phyloP scores from a whole-genome alignment of 2,113 vertebrate genomes.

The Actenoides lindsayi region DNA sequence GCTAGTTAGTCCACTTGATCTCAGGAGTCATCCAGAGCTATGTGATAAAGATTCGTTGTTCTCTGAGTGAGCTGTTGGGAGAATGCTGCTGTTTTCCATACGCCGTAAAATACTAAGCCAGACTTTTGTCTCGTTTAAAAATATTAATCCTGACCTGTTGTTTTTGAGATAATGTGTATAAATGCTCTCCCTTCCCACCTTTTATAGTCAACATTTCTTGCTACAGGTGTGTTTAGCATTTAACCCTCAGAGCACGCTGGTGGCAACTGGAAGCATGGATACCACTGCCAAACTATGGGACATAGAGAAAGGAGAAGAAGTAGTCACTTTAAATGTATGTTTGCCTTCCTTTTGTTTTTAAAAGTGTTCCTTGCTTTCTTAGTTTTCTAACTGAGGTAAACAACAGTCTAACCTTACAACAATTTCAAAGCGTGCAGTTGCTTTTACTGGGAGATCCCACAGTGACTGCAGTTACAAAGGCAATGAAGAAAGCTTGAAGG shows the following conservation, averaged over 20 bases:
- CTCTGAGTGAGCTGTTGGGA: not conserved
- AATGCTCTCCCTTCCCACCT: not conserved
- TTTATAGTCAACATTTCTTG: not conserved
- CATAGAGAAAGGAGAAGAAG: conserved; percentile 87
- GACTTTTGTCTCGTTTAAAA: not conserved
- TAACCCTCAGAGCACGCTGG: conserved; percentile 91
- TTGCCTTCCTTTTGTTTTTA: not conserved
- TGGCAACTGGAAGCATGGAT: conserved; percentile 97
- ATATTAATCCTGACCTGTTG: not conserved
- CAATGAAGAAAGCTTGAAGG: not conserved
- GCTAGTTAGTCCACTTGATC: not conserved
- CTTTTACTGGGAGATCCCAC: not conserved
- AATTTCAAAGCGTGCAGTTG: not conserved
- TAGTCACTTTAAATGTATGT: conserved; percentile 83
- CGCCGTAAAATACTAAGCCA: not conserved
- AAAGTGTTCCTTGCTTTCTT: not conserved
- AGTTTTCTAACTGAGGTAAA: not conserved
- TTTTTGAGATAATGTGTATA: not conserved
- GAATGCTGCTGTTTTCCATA: not conserved
- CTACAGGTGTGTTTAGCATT: conserved; percentile 92
- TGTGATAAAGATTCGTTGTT: not conserved
- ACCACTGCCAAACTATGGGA: conserved; percentile 89
- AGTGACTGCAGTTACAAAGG: not conserved
- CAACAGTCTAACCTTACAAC: not conserved
- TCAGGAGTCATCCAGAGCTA: not conserved